Conservation (phyloP, 2,113 vertebrate genomes). For the Caranx ignobilis region DNA sequence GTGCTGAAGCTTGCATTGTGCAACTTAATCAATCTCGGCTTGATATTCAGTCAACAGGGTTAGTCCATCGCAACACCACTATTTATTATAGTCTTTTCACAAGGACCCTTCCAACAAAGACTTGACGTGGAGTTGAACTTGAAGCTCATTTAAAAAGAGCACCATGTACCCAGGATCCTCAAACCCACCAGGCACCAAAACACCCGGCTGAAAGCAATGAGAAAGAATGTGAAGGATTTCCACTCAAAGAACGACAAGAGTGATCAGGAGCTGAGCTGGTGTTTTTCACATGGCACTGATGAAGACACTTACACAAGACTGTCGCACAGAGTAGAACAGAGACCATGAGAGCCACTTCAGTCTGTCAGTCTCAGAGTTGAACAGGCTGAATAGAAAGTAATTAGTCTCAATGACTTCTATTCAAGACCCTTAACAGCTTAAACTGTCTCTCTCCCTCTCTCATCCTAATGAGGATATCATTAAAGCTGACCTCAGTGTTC, state of each 20-base stretch:
- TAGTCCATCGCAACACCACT: not conserved
- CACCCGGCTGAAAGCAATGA: not conserved
- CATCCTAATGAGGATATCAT: slow-evolving; percentile 48
- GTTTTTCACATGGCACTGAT: slow-evolving; percentile 29
- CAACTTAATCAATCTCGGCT: not conserved
- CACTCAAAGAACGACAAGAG: slow-evolving; percentile 11
- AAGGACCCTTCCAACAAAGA: not conserved
- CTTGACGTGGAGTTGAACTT: not conserved
- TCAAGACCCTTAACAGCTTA: slow-evolving; percentile 26
- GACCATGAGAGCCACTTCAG: slow-evolving; percentile 33
- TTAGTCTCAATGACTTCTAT: slow-evolving; percentile 51
- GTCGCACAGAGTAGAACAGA: slow-evolving; percentile 1
- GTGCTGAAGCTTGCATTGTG: not conserved
- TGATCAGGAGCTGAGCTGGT: not conserved
- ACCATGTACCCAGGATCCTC: no score
- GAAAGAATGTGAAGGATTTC: slow-evolving; percentile 26
- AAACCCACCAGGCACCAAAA: not conserved
- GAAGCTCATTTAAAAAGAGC: not conserved
- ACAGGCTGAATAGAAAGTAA: slow-evolving; percentile 40
- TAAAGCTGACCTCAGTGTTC: slow-evolving; percentile 49
- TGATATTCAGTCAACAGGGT: not conserved
- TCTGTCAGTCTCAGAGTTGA: slow-evolving; percentile 3
- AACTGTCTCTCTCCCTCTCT: slow-evolving; percentile 25
- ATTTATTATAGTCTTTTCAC: slow-evolving; percentile 7
- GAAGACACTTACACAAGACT: slow-evolving; percentile 24